A percentile compares a stretch with the other conserved stretches of the same genome.
Conservation (phyloP, 2,888 invertebrate species). For the Gibbula magus region DNA sequence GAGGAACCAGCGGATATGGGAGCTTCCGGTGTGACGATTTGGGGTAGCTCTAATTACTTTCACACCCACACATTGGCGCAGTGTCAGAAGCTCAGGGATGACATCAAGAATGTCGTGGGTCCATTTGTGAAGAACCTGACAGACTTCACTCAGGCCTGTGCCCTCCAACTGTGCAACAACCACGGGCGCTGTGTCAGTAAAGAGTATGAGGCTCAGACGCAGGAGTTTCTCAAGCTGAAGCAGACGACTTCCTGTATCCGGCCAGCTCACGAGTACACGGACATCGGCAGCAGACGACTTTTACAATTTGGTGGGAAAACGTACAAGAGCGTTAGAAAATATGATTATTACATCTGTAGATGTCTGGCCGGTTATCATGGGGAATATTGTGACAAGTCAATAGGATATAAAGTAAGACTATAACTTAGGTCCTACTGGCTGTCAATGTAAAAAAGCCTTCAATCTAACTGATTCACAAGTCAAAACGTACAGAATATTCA, state of each 20-base stretch:
- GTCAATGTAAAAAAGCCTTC: too few species aligned
- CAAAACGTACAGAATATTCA: too few species aligned
- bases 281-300: background rate
- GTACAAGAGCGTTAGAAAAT: background rate
- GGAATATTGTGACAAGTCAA: constrained; percentile 34
- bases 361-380: constrained; percentile 47
- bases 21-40: constrained; percentile 60
- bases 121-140: constrained; percentile 54
- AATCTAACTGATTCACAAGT: too few species aligned
- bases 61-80: constrained; percentile 40
- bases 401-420: too few species aligned
- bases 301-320: background rate
- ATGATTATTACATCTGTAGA: constrained; percentile 44
- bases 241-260: constrained; percentile 22
- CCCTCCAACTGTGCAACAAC: constrained; percentile 38
- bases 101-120: constrained; percentile 54
- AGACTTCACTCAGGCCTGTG: constrained; percentile 39
- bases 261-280: background rate
- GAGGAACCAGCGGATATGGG: constrained; percentile 55
- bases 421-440: too few species aligned
- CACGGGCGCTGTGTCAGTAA: constrained; percentile 54
- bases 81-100: constrained; percentile 48
- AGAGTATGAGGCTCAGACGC: constrained; percentile 36
- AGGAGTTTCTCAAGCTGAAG: constrained; percentile 27
- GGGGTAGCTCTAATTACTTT: constrained; percentile 54